phyloP scores from a whole-genome alignment of 2,888 invertebrate species.

The Argynnis bischoffii region DNA sequence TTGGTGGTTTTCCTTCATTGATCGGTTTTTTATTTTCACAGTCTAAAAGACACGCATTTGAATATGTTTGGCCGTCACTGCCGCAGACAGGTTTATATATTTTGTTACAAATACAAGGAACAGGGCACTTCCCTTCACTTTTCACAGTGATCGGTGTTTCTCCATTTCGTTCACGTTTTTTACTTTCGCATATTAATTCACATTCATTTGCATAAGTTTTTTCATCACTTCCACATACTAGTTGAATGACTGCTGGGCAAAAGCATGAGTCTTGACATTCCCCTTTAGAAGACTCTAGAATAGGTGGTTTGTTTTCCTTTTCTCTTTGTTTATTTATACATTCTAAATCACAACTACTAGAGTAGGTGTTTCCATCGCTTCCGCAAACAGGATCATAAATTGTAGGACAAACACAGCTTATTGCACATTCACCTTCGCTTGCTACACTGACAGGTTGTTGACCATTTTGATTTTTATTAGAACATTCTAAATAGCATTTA shows the following conservation, averaged over 20 bases:
- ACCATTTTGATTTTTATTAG: conserved; percentile 32
- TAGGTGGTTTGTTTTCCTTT: conserved; percentile 22
- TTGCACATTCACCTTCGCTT: conserved; percentile 30
- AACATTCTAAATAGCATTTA: conserved; percentile 37
- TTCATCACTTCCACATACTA: conserved; percentile 46
- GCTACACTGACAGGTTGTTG: conserved; percentile 10
- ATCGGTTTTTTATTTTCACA: conserved; percentile 43
- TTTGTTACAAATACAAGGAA: conserved; percentile 40
- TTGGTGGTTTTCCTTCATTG: conserved; percentile 3
- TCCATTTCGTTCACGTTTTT: conserved; percentile 25
- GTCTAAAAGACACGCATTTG: conserved; percentile 34
- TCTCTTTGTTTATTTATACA: conserved; percentile 35
- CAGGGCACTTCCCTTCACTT: conserved; percentile 43
- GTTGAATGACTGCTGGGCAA: conserved; percentile 32
- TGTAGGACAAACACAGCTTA: conserved; percentile 27
- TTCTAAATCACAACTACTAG: conserved; percentile 32
- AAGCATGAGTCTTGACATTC: conserved; percentile 28
- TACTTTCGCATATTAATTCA: conserved; percentile 39
- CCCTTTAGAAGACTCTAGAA: conserved; percentile 23
- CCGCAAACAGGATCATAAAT: conserved; percentile 43
- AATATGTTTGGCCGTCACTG: conserved; percentile 39
- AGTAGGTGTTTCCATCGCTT: conserved; percentile 40
- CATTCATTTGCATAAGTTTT: conserved; percentile 76
- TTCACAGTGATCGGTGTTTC: conserved; percentile 26
- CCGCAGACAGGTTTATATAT: conserved; percentile 40